A percentile compares a stretch with the other conserved stretches of the same genome.
Conservation (phyloP, 2,113 vertebrate genomes). For the Hoplias malabaricus region DNA sequence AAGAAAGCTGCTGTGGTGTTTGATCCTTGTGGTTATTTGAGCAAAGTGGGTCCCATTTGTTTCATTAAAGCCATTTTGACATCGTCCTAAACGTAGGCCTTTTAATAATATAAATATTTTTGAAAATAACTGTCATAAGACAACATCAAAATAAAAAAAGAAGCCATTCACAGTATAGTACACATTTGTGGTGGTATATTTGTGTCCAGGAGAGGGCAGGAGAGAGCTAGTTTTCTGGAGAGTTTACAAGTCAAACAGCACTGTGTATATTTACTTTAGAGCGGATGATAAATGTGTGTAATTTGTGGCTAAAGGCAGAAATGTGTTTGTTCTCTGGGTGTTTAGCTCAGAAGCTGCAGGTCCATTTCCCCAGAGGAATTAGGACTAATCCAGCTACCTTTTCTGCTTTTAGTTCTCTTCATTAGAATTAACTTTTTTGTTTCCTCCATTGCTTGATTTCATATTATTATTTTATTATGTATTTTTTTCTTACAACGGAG, state of each 20-base stretch:
- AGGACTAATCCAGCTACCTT: not conserved
- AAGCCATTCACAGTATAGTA: too few species aligned
- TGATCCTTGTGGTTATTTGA: too few species aligned
- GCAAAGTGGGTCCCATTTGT: too few species aligned
- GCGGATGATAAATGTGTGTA: not conserved
- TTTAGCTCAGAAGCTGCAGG: not conserved
- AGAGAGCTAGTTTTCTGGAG: not conserved
- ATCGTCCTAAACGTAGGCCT: too few species aligned
- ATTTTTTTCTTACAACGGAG: too few species aligned
- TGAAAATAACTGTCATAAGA: too few species aligned
- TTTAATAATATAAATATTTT: too few species aligned
- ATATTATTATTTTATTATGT: not conserved
- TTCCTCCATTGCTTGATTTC: not conserved
- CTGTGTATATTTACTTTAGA: not conserved
- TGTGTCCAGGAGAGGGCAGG: conserved; percentile 18
- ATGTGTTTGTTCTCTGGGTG: not conserved
- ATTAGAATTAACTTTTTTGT: not conserved
- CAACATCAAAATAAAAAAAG: too few species aligned
- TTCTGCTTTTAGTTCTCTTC: not conserved
- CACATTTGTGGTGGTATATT: not conserved
- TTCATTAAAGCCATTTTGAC: too few species aligned
- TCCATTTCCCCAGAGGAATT: not conserved
- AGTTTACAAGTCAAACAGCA: too few species aligned
- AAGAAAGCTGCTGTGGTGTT: too few species aligned
- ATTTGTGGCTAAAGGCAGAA: not conserved